A percentile compares a stretch with the other conserved stretches of the same genome.
Conservation (phyloP, 2,797 vertebrate species). For the Channa striata region DNA sequence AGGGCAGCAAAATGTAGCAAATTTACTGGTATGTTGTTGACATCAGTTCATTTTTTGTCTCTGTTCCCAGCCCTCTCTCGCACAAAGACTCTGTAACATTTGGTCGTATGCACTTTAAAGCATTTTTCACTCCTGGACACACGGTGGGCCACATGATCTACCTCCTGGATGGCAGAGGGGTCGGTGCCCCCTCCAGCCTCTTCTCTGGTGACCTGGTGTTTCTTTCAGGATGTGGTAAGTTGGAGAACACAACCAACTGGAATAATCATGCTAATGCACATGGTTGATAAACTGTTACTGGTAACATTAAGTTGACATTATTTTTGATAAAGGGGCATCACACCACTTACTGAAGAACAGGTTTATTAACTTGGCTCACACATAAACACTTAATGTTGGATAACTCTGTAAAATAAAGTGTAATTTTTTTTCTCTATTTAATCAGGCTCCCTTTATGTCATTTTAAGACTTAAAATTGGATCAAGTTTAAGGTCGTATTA, state of each 20-base stretch:
- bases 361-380: no score
- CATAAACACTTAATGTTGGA: no score
- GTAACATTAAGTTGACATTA: no score
- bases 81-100: conserved; percentile 90
- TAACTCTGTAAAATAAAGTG: no score
- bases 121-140: conserved; percentile 94
- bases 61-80: conserved; percentile 85
- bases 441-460: no score
- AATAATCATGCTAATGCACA: background rate
- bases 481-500: no score
- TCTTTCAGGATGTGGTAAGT: conserved; percentile 95
- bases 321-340: no score
- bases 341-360: no score
- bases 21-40: background rate
- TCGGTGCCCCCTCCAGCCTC: conserved; percentile 89
- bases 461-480: no score
- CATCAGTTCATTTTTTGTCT: background rate
- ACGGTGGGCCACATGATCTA: conserved; percentile 97
- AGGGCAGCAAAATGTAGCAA: background rate
- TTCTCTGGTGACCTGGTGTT: conserved; percentile 98
- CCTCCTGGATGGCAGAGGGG: conserved; percentile 88
- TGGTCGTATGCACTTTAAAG: conserved; percentile 90
- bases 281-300: no score
- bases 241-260: background rate
- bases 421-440: no score